A percentile compares a stretch with the other conserved stretches of the same genome.
Evolutionary conservation across 2,888 invertebrate genomes (phyloP).

Genomic region (Spodoptera picta): DNA sequence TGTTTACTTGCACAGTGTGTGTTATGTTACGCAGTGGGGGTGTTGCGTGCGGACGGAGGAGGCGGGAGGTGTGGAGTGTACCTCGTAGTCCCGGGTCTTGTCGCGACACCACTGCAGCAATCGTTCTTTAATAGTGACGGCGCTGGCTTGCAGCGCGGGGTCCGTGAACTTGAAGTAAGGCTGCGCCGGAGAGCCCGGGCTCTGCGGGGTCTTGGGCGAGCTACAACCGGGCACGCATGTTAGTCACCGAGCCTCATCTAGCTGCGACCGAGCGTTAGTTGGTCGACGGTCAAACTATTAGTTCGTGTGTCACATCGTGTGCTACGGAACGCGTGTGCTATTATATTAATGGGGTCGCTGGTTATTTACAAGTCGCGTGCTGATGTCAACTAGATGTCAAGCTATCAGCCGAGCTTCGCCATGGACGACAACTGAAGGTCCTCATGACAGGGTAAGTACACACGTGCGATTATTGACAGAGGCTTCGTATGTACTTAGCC

Average conservation of each 20-base stretch:
- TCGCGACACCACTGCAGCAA: slow-evolving; percentile 98
- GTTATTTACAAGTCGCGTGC: slow-evolving; percentile 71
- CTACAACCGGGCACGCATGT: slow-evolving; percentile 88
- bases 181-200: slow-evolving; percentile 90
- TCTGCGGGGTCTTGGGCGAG: slow-evolving; percentile 92
- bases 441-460: slow-evolving; percentile 41
- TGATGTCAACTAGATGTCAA: slow-evolving; percentile 57
- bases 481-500: slow-evolving; percentile 61
- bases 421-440: slow-evolving; percentile 48
- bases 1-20: slow-evolving; percentile 18
- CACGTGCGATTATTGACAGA: slow-evolving; percentile 45
- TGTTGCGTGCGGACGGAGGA: slow-evolving; percentile 52
- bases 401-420: slow-evolving; percentile 51
- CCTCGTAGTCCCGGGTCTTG: slow-evolving; percentile 99
- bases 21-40: slow-evolving; percentile 59
- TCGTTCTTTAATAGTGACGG: slow-evolving; percentile 98
- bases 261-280: slow-evolving; percentile 56
- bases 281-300: slow-evolving; percentile 59
- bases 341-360: slow-evolving; percentile 65
- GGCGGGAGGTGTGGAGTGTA: slow-evolving; percentile 83
- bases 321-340: slow-evolving; percentile 67
- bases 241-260: slow-evolving; percentile 68
- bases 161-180: slow-evolving; percentile 97
- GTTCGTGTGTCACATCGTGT: slow-evolving; percentile 65
- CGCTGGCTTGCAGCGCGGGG: slow-evolving; percentile 96